Conservation (phyloP, 2,888 invertebrate genomes). For the Cheilosia variabilis region DNA sequence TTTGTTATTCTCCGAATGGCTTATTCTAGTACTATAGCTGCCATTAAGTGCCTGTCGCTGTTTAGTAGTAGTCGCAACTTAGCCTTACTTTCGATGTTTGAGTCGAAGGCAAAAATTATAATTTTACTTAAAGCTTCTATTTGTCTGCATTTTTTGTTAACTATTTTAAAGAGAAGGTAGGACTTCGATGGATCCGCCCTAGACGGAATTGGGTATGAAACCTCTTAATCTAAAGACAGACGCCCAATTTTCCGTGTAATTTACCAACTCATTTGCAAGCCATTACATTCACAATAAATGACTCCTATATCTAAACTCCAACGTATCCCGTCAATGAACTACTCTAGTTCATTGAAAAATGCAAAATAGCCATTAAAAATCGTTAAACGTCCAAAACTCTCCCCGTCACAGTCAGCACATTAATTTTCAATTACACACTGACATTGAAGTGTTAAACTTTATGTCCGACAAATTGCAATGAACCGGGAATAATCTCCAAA, state of each 20-base stretch:
- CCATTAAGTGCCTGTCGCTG: too few species aligned
- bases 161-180: too few species aligned
- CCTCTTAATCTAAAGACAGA: too few species aligned
- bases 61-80: too few species aligned
- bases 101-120: too few species aligned
- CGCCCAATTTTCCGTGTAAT: not conserved
- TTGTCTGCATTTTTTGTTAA: too few species aligned
- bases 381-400: conserved; percentile 16
- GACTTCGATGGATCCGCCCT: too few species aligned
- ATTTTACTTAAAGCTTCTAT: too few species aligned
- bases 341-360: not conserved
- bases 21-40: too few species aligned
- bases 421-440: conserved; percentile 53
- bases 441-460: conserved; percentile 57
- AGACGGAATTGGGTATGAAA: too few species aligned
- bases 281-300: not conserved
- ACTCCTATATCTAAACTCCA: not conserved
- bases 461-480: conserved; percentile 69
- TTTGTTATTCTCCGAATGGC: too few species aligned
- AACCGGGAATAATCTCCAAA: conserved; percentile 47
- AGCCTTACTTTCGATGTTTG: too few species aligned
- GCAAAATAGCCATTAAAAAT: conserved; percentile 6
- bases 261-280: not conserved
- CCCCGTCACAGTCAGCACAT: conserved; percentile 30
- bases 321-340: conserved; percentile 7